Evolutionary conservation across 2,113 vertebrate species (phyloP).

Genomic region (Aegithalos caudatus): DNA sequence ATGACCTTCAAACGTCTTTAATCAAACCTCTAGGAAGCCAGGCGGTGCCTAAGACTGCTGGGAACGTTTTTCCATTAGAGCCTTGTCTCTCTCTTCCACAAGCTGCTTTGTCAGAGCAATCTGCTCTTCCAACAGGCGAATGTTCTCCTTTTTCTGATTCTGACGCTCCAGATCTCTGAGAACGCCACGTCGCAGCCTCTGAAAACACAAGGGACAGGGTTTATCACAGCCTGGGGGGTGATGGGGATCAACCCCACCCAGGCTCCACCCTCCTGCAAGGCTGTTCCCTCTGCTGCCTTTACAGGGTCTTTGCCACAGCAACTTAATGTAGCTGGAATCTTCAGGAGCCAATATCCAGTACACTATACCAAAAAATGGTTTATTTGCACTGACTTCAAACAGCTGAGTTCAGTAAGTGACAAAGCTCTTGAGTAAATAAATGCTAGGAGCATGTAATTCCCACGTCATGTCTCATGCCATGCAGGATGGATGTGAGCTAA

Average conservation of each 20-base stretch:
- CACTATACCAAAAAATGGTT: background rate
- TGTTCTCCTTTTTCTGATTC: slow-evolving; percentile 83
- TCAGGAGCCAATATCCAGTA: background rate
- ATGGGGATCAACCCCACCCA: rapidly evolving
- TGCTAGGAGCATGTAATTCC: background rate
- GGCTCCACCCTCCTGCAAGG: background rate
- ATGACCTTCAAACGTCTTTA: background rate
- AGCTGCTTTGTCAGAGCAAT: slow-evolving; percentile 81
- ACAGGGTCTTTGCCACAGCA: background rate
- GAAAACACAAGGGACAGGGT: slow-evolving; percentile 47
- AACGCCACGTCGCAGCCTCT: slow-evolving; percentile 90
- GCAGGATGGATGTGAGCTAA: background rate
- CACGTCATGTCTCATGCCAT: background rate
- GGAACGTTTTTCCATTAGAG: slow-evolving; percentile 38
- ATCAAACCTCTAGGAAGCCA: background rate
- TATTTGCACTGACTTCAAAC: background rate
- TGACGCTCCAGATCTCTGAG: slow-evolving; percentile 86
- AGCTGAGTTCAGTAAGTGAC: background rate
- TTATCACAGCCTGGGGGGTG: background rate
- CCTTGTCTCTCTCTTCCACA: slow-evolving; percentile 74
- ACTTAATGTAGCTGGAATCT: rapidly evolving
- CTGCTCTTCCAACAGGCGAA: slow-evolving; percentile 85
- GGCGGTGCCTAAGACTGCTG: slow-evolving; percentile 42
- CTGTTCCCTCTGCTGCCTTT: background rate
- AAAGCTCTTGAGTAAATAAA: background rate